A percentile compares a stretch with the other conserved stretches of the same genome.
Evolutionary conservation across 2,888 invertebrate species (phyloP).

Genomic region (Odontothrips loti): DNA sequence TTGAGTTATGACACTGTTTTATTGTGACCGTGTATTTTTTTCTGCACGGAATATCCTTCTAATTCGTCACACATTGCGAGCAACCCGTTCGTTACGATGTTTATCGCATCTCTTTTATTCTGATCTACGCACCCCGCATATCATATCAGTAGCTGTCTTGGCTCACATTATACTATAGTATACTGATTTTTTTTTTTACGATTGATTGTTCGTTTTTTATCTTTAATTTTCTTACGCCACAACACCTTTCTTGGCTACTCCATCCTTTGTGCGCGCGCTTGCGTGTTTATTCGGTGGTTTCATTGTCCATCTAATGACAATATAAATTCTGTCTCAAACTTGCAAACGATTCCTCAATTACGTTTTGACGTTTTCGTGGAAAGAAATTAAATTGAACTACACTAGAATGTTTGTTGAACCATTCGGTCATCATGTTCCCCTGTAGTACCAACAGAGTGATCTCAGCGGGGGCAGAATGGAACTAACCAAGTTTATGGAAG

Average conservation of each 20-base stretch:
- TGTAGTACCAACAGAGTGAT: too few relatives aligned
- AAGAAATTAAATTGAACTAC: too few relatives aligned
- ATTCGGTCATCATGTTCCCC: too few relatives aligned
- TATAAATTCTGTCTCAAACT: not conserved
- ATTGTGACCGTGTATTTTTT: not conserved
- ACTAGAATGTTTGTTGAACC: too few relatives aligned
- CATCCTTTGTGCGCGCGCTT: not conserved
- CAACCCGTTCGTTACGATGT: slow-evolving; percentile 3
- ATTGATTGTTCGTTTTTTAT: not conserved
- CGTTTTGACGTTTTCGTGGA: too few relatives aligned
- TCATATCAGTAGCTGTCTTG: not conserved
- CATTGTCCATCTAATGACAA: not conserved
- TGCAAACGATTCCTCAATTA: too few relatives aligned
- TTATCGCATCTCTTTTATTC: not conserved
- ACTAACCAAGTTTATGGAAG: too few relatives aligned
- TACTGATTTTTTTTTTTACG: slow-evolving; percentile 12
- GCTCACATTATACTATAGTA: not conserved
- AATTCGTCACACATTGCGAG: slow-evolving; percentile 22
- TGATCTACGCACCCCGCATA: not conserved
- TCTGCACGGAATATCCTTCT: not conserved
- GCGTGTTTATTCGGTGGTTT: not conserved
- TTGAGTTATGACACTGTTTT: not conserved
- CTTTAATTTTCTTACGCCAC: not conserved
- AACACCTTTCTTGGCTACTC: not conserved
- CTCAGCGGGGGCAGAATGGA: too few relatives aligned